phyloP scores from a whole-genome alignment of 2,888 invertebrate species.

The Aphrophora alni region DNA sequence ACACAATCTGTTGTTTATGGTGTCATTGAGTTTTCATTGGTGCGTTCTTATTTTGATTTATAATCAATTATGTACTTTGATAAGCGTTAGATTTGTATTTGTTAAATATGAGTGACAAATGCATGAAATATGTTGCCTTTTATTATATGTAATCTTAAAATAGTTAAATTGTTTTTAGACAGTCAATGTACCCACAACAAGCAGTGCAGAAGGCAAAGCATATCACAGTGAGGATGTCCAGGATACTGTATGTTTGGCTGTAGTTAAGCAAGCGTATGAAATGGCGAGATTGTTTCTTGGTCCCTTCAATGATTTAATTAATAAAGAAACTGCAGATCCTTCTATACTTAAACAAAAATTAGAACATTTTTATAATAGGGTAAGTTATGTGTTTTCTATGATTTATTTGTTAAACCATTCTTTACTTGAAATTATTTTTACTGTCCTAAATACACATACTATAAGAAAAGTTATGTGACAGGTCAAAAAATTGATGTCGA shows the following conservation, averaged over 20 bases:
- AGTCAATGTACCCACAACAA: slow-evolving; percentile 76
- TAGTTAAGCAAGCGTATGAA: slow-evolving; percentile 77
- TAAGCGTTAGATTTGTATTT: too few species aligned
- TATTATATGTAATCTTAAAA: too few species aligned
- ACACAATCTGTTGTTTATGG: too few species aligned
- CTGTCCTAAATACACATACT: too few species aligned
- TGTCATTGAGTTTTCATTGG: too few species aligned
- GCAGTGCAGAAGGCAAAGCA: slow-evolving; percentile 72
- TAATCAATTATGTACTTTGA: too few species aligned
- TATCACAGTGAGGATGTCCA: slow-evolving; percentile 84
- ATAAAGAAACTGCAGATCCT: slow-evolving; percentile 59
- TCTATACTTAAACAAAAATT: slow-evolving; percentile 71
- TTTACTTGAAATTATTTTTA: slow-evolving; percentile 25
- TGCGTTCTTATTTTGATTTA: too few species aligned
- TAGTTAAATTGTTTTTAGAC: slow-evolving; percentile 69
- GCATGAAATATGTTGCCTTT: too few species aligned
- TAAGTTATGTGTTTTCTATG: slow-evolving; percentile 58
- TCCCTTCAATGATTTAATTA: slow-evolving; percentile 70
- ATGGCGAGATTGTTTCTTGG: slow-evolving; percentile 89
- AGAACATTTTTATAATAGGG: slow-evolving; percentile 79
- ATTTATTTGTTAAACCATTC: neutral
- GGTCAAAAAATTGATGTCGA: too few species aligned
- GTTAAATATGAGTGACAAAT: too few species aligned
- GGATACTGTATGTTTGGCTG: slow-evolving; percentile 73
- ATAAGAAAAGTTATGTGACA: too few species aligned